Base-by-base conservation (phyloP, 2,888 invertebrate species). In the Diarsia rubi region DNA sequence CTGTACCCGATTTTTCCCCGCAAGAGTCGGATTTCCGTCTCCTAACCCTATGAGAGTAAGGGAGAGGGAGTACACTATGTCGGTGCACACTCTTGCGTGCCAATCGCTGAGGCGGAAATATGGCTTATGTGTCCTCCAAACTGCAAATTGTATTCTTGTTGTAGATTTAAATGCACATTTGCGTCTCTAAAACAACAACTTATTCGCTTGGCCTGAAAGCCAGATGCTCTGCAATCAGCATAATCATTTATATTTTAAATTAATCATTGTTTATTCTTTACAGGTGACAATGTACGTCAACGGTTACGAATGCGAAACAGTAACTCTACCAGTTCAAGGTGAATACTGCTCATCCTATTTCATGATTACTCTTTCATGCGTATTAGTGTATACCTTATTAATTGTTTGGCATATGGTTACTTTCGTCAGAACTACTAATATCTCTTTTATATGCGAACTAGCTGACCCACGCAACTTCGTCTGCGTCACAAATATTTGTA, bases 241-340 rank as follows among this genome's bases (percentile, higher is more conserved):
- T 16, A n/a, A n/a, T n/a, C n/a, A 24, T 3, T 57, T 8, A 16
- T 27, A 16, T 37, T 37, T 6, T 21, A 9, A 14, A n/a, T 42
- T 59, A 9, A 62, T n/a, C 11, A 14, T 14, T 62, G 42, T 62
- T 19, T 62, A 12, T 42, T 62, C 1, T 78, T 90, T 79, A 3
- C 89, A 96, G 96, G 97, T 97, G 21, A 96, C 97, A 0, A 84
- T 97, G 21, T 97, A 97, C 90, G 90, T 97, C 16, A 97, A 97
- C 85, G 97, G 97, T 1, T 96, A 96, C 90, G 96, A 97, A 73
- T 97, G 97, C 80, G 96, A 97, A 54, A 97, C 94, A 37, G 94
- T 97, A 0, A 96, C 97, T 2, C 90, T 97, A 52, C 97, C 97
- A 0, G 94, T 97, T 69, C 97, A 97, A 92, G 97, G 97, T 95